Evolutionary conservation across 2,113 vertebrate genomes (phyloP).

Genomic region (Sciurus niger): DNA sequence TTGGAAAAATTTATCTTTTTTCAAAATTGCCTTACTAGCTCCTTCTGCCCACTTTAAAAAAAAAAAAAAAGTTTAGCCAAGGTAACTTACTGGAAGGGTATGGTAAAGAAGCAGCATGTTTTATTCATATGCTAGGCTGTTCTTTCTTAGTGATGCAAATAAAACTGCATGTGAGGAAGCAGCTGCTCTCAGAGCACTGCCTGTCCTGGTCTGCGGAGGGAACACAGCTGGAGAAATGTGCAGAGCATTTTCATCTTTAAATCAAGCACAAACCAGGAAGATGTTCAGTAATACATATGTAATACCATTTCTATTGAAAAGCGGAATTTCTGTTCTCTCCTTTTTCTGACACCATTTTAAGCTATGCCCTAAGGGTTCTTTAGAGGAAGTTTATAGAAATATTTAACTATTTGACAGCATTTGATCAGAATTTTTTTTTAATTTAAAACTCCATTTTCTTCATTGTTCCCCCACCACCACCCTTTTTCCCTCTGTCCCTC

Average conservation of each 20-base stretch:
- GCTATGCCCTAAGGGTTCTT: neutral
- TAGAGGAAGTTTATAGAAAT: conserved; percentile 38
- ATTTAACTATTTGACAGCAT: neutral
- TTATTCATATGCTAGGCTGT: conserved; percentile 87
- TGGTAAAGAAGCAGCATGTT: conserved; percentile 78
- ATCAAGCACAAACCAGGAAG: conserved; percentile 85
- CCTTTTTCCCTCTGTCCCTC: neutral
- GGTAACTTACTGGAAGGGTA: conserved; percentile 71
- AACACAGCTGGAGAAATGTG: conserved; percentile 87
- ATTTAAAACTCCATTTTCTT: neutral
- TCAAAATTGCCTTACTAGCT: conserved; percentile 61
- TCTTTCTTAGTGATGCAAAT: conserved; percentile 86
- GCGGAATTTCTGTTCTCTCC: neutral
- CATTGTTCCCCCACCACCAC: neutral
- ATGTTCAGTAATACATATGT: conserved; percentile 69
- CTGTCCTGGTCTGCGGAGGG: conserved; percentile 71
- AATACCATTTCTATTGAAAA: conserved; percentile 12
- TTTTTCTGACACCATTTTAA: neutral
- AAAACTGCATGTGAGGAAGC: conserved; percentile 84
- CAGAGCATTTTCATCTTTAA: conserved; percentile 81
- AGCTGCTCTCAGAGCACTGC: conserved; percentile 86
- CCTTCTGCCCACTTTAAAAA: neutral
- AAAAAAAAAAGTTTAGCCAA: conserved; percentile 71
- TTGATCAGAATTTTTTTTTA: neutral
- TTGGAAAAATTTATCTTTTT: conserved; percentile 71